Base-by-base conservation (phyloP, 2,113 vertebrate genomes). In the Percina caprodes region DNA sequence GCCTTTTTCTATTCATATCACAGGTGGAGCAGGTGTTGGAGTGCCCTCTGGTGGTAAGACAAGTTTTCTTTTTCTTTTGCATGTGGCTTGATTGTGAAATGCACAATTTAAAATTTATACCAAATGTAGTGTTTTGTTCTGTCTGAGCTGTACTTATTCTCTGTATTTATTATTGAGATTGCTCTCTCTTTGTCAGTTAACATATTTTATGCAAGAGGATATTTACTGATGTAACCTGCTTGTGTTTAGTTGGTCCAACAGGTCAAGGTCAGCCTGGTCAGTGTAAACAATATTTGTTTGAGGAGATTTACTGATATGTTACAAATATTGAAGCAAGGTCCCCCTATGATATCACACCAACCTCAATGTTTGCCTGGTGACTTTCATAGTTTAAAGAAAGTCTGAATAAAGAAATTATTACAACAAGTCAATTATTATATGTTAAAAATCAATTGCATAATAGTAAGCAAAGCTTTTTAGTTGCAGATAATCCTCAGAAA, bases 11-110 rank as follows among this genome's bases (percentile, higher is more conserved):
- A 3, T 75, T 55, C 69, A 4, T 66, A 18, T 69, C 30, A 14
- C 74, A 93, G 83, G 85, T 55, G 90, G 91, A 74, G 51, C 67
- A 33, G 86, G 91, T 55, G 83, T 89, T 52, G 19, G 6, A n/a
- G 35, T 1, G 0, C 90, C 88, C 0, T 13, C 82, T 90, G 67
- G 67, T 88, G 91, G 89, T 92, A 62, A 89, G 79, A 81, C 2
- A 23, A 45, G 16, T 39, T 58, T 48, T 54, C 2, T 39, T 30
- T 70, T 56, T 73, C 2, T 19, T 58, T 49, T n/a, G 5, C 0
- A 4, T 5, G 0, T 58, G 19, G 9, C 49, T 16, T 21, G 4
- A 55, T 48, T 21, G 12, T n/a, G 62, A 58, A 30, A 30, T 30
- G 30, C 30, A 30, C 4, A 51, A 13, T 26, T 30, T 60, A 18